Base-by-base conservation (phyloP, 2,888 invertebrate genomes). In the Drosophila dives region DNA sequence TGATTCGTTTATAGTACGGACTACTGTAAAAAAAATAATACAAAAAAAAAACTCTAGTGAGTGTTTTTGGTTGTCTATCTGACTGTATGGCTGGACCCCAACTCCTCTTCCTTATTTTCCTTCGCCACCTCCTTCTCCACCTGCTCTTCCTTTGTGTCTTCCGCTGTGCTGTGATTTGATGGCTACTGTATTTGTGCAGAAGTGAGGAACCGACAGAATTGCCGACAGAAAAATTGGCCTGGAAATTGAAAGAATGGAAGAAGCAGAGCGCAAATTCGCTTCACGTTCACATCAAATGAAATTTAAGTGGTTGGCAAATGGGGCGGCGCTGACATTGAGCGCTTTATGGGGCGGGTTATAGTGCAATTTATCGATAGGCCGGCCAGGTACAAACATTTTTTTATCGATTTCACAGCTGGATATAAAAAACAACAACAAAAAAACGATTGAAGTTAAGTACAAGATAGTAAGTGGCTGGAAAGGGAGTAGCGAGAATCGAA, bases 101-200 rank as follows among this genome's bases (percentile, higher is more conserved):
- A 45, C 23, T 15, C 23, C 23, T 23, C 45, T 23, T 23, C 3
- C 36, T 3, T 7, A 15, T 17, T 15, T 7, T 36, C 36, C 20
- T 3, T 0, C 42, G 3, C 3, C 17, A 5, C n/a, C 6, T 6
- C n/a, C 20, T 12, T 12, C 7, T 12, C 12, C 20, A 1, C 20
- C 7, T 40, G 48, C 33, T 17, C 45, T 7, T 5, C 36, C 34
- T 53, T 56, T 32, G 49, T 34, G 51, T 42, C 40, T 40, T 48
- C n/a, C n/a, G 23, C 33, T 12, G 53, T 23, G 53, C 56, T 23
- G 42, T 53, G 63, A 60, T 77, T 83, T 83, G 75, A 86, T 86
- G 48, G 86, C 89, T 80, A 83, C 81, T 66, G 84, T 81, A 81
- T 86, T 88, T 88, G 86, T 84, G 76, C 89, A 38, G 23, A 70